Conservation (phyloP, 2,113 vertebrate genomes). For the Siniperca knerii region DNA sequence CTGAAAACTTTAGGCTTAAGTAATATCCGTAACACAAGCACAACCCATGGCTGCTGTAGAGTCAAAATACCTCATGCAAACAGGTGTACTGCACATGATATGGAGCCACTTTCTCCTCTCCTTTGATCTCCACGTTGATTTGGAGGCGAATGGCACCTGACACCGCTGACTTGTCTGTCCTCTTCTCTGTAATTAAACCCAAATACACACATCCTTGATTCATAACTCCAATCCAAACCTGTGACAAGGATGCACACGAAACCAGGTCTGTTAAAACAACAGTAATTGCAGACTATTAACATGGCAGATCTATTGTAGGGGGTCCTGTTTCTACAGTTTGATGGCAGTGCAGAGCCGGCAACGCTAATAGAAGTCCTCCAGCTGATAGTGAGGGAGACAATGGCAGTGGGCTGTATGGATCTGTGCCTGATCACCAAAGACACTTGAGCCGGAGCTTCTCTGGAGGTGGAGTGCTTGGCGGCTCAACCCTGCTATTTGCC, state of each 20-base stretch:
- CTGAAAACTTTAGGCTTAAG: not conserved
- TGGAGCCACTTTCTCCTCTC: slow-evolving; percentile 97
- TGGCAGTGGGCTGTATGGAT: slow-evolving; percentile 57
- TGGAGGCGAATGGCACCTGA: slow-evolving; percentile 96
- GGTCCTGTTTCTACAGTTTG: slow-evolving; percentile 41
- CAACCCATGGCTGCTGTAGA: not conserved
- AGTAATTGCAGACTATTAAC: slow-evolving; percentile 65
- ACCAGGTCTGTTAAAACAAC: slow-evolving; percentile 49
- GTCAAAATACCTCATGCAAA: slow-evolving; percentile 91
- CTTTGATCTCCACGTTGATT: slow-evolving; percentile 97
- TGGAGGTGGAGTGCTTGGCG: slow-evolving; percentile 57
- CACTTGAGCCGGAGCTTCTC: slow-evolving; percentile 53
- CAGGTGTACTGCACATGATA: slow-evolving; percentile 98
- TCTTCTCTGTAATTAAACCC: slow-evolving; percentile 89
- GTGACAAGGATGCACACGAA: not conserved
- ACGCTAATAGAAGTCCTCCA: slow-evolving; percentile 61
- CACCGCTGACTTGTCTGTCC: slow-evolving; percentile 97
- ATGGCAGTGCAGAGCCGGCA: slow-evolving; percentile 32
- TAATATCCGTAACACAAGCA: not conserved
- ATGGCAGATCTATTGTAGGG: slow-evolving; percentile 62
- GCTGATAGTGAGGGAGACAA: slow-evolving; percentile 63
- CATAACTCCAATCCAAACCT: slow-evolving; percentile 27
- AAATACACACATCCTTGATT: slow-evolving; percentile 44
- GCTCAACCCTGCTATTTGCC: slow-evolving; percentile 71
- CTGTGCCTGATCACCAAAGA: slow-evolving; percentile 43